These are phyloP conservation scores for Raphicerus campestris DNA, from an alignment of 2,113 vertebrate genomes.

Conservation along the genomic window DNA sequence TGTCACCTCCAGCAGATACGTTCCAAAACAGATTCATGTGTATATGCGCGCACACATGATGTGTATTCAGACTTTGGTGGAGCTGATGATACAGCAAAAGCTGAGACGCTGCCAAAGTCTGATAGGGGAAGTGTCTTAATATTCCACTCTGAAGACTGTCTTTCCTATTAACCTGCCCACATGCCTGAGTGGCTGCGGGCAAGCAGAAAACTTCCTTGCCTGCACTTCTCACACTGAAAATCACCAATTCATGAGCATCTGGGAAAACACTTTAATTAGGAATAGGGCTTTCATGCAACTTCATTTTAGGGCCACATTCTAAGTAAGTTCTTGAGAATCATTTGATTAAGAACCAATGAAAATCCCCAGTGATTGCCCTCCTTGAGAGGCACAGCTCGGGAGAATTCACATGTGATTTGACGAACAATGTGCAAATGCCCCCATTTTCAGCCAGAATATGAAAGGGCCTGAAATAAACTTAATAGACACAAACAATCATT, in stretches of 20 bases:
- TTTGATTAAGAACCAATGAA: not conserved
- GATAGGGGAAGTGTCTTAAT: not conserved
- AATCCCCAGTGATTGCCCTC: not conserved
- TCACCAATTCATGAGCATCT: not conserved
- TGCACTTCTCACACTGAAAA: not conserved
- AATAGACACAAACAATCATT: conserved; percentile 6
- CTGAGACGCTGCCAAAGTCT: not conserved
- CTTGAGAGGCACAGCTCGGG: not conserved
- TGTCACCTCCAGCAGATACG: not conserved
- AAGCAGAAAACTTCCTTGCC: not conserved
- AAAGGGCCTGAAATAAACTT: not conserved
- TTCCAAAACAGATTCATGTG: not conserved
- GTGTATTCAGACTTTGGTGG: not conserved
- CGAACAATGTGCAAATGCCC: not conserved
- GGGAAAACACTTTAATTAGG: not conserved
- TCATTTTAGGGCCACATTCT: not conserved
- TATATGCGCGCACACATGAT: not conserved
- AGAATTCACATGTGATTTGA: not conserved
- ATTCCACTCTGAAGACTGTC: not conserved
- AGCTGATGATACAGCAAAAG: not conserved
- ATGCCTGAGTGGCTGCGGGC: not conserved
- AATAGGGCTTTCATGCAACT: not conserved
- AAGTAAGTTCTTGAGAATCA: not conserved
- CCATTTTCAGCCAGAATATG: not conserved
- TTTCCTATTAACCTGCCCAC: not conserved